A percentile compares a stretch with the other conserved stretches of the same genome.
Evolutionary conservation across 2,888 invertebrate genomes (phyloP).

Genomic region (Smittia sp.): DNA sequence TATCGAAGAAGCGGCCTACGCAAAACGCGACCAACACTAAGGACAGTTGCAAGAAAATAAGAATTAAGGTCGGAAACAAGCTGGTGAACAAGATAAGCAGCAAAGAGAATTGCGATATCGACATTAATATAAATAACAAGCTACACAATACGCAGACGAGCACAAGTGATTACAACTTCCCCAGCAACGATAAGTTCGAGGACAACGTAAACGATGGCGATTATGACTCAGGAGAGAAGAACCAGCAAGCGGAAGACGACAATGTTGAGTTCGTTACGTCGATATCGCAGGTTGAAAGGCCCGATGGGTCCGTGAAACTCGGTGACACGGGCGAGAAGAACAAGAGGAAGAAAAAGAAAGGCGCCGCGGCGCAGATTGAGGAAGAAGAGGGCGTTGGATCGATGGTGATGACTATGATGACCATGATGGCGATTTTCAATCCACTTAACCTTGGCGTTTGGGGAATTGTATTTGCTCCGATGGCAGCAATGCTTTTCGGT

Average conservation of each 20-base stretch:
- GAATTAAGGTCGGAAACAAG: slow-evolving; percentile 8
- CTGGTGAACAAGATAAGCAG: background rate
- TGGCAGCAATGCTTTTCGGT: slow-evolving; percentile 34
- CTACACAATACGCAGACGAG: background rate
- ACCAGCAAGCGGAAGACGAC: background rate
- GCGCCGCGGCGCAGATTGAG: background rate
- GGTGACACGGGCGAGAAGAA: background rate
- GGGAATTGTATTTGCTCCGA: slow-evolving; percentile 34
- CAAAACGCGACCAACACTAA: background rate
- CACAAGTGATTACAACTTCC: background rate
- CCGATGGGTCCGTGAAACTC: too few species aligned
- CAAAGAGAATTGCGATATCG: slow-evolving; percentile 11
- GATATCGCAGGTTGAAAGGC: background rate
- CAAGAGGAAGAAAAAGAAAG: slow-evolving; percentile 16
- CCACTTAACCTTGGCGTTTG: slow-evolving; percentile 37
- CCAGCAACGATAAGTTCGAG: slow-evolving; percentile 15
- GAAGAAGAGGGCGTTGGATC: slow-evolving; percentile 16
- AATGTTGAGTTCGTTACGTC: background rate
- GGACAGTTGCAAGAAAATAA: slow-evolving; percentile 12
- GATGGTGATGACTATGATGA: slow-evolving; percentile 25
- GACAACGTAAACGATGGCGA: background rate
- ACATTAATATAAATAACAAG: slow-evolving; percentile 18
- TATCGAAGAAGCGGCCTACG: background rate
- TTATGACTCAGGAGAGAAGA: slow-evolving; percentile 11
- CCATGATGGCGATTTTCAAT: slow-evolving; percentile 39